Conservation (phyloP, 53 echinoderm and acorn worm species). For the Apostichopus leukothele region DNA sequence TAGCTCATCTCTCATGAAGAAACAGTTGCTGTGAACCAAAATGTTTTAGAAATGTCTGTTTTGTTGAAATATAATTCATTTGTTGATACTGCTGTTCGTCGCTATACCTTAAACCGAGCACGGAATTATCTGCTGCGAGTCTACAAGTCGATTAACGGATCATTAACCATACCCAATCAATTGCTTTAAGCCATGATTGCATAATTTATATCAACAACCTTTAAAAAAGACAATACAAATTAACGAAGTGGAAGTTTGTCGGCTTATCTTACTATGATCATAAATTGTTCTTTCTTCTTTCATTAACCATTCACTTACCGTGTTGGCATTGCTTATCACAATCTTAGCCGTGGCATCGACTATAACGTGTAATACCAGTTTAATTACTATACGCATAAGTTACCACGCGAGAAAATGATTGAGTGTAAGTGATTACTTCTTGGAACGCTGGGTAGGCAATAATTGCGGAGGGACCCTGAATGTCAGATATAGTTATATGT, state of each 20-base stretch:
- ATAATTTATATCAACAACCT: slow-evolving; percentile 39
- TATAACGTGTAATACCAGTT: neutral
- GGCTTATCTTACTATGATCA: slow-evolving; percentile 4
- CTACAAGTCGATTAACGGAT: slow-evolving; percentile 16
- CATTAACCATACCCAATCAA: slow-evolving; percentile 16
- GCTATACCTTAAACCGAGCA: no score
- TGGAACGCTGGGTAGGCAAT: neutral
- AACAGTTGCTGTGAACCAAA: no score
- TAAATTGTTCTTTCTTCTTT: slow-evolving; percentile 16
- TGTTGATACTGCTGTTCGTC: no score
- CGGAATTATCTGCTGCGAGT: neutral
- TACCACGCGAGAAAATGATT: neutral
- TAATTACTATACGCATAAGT: slow-evolving; percentile 9
- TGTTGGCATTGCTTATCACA: slow-evolving; percentile 14
- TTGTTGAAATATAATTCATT: no score
- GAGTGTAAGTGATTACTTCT: neutral
- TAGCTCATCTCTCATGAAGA: no score
- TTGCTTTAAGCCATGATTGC: slow-evolving; percentile 26
- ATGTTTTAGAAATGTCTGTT: no score
- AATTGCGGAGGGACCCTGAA: neutral
- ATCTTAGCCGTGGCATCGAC: neutral
- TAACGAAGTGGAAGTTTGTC: slow-evolving; percentile 28
- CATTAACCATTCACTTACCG: neutral
- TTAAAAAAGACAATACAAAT: slow-evolving; percentile 12
- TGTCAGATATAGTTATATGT: neutral